These are phyloP conservation scores for Onychorhynchus coronatus DNA, from an alignment of 2,113 vertebrate species.

Conservation along the genomic window DNA sequence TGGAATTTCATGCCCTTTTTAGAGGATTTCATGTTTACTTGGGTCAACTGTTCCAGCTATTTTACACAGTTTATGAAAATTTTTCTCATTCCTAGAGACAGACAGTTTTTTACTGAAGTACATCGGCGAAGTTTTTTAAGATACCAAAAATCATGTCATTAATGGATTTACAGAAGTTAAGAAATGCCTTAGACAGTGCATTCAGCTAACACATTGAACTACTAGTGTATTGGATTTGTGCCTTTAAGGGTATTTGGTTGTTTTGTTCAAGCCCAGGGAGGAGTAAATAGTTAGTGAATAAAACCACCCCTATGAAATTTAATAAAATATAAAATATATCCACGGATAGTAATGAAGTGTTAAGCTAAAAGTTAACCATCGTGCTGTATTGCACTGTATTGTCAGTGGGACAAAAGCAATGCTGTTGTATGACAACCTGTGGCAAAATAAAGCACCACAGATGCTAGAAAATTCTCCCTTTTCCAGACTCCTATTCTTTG, in stretches of 20 bases:
- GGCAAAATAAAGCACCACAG: not conserved
- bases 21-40: not conserved
- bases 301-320: slow-evolving; percentile 3
- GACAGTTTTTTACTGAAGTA: not conserved
- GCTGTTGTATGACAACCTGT: not conserved
- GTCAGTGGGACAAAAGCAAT: not conserved
- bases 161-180: not conserved
- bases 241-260: not conserved
- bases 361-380: slow-evolving; percentile 23
- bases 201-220: not conserved
- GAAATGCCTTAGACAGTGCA: not conserved
- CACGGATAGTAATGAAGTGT: not conserved
- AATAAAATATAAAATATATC: slow-evolving; percentile 33
- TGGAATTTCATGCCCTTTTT: not conserved
- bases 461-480: not conserved
- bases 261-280: not conserved
- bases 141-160: not conserved
- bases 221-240: not conserved
- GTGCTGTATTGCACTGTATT: not conserved
- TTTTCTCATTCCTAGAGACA: not conserved
- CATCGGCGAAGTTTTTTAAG: not conserved
- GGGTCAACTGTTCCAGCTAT: not conserved
- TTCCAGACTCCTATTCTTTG: not conserved
- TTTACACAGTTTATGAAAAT: not conserved
- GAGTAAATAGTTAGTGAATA: slow-evolving; percentile 20